Evolutionary conservation across 2,113 vertebrate species (phyloP).

Genomic region (Heterotis niloticus): DNA sequence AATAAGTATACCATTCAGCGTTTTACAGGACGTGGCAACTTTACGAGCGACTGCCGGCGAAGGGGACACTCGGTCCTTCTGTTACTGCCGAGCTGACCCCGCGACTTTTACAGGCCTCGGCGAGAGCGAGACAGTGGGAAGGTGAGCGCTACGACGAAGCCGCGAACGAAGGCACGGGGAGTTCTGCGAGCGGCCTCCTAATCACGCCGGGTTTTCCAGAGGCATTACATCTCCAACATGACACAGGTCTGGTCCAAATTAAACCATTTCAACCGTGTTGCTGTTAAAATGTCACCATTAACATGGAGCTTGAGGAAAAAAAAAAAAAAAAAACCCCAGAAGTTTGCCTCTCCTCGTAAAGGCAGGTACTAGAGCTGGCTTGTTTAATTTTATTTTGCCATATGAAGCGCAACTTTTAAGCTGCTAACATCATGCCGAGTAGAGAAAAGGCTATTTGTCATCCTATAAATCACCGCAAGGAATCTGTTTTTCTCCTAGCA

Average conservation of each 20-base stretch:
- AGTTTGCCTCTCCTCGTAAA: neutral
- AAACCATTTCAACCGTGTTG: constrained; percentile 31
- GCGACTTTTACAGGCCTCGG: constrained; percentile 1
- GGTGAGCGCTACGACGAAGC: neutral
- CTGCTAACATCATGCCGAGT: neutral
- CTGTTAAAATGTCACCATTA: constrained; percentile 36
- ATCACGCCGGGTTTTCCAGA: constrained; percentile 9
- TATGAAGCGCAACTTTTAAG: neutral
- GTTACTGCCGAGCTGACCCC: neutral
- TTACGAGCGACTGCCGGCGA: constrained; percentile 58
- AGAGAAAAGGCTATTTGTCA: neutral
- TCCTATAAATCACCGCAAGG: neutral
- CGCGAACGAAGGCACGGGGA: neutral
- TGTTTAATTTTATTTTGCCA: neutral
- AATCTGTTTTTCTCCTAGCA: neutral
- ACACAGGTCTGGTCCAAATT: constrained; percentile 24
- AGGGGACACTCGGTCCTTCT: constrained; percentile 27
- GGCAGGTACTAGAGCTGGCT: neutral
- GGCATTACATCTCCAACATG: neutral
- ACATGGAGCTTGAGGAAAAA: constrained; percentile 13
- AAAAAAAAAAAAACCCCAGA: constrained; percentile 3
- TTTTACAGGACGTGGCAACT: constrained; percentile 62
- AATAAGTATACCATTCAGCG: constrained; percentile 65
- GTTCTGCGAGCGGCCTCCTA: neutral
- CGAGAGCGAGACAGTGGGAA: constrained; percentile 21